phyloP scores from a whole-genome alignment of 2,113 vertebrate genomes.

The Triplophysa rosa region DNA sequence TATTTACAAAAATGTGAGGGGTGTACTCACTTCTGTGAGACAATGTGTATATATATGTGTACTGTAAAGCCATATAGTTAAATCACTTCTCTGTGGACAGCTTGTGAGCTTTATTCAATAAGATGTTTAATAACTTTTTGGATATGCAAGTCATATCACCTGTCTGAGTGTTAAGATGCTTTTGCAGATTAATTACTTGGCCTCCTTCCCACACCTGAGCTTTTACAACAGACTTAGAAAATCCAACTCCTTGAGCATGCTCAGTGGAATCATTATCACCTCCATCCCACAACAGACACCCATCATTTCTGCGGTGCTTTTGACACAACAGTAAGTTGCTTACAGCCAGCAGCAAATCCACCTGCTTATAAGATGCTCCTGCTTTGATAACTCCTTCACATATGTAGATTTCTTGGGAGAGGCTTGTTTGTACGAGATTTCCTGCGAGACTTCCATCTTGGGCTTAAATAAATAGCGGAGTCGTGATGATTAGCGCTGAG shows the following conservation, averaged over 20 bases:
- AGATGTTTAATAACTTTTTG: neutral
- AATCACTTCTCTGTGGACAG: neutral
- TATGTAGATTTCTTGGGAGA: conserved; percentile 69
- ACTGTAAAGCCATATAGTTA: neutral
- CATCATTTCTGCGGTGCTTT: conserved; percentile 27
- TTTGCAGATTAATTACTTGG: neutral
- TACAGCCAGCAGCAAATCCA: conserved; percentile 48
- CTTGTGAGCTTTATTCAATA: neutral
- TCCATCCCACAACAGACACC: neutral
- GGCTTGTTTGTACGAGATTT: conserved; percentile 75
- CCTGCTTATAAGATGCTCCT: conserved; percentile 66
- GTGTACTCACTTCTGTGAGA: no score
- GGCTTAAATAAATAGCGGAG: conserved; percentile 69
- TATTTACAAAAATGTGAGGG: no score
- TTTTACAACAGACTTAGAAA: neutral
- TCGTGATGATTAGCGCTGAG: conserved; percentile 74
- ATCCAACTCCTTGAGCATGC: neutral
- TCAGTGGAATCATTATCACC: neutral
- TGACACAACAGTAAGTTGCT: conserved; percentile 49
- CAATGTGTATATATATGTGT: no score
- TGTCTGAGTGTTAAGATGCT: neutral
- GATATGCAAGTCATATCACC: neutral
- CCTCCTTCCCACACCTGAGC: neutral
- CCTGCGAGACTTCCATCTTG: conserved; percentile 76
- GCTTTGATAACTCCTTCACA: conserved; percentile 76